phyloP scores from a whole-genome alignment of 2,888 invertebrate genomes.

The Gastracanthus pulcherrimus region DNA sequence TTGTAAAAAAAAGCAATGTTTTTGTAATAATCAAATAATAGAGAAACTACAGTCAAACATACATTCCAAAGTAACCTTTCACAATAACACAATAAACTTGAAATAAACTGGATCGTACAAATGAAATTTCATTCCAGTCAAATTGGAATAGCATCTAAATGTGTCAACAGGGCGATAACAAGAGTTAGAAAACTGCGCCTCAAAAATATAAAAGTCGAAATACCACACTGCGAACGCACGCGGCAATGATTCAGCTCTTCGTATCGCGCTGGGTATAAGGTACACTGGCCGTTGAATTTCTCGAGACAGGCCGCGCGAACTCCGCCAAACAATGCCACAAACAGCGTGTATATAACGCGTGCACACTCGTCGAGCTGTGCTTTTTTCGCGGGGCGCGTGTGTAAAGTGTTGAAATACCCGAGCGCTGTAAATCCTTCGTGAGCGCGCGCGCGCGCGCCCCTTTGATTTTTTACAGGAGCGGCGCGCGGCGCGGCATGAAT shows the following conservation, averaged over 20 bases:
- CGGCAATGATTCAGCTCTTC: slow-evolving; percentile 10
- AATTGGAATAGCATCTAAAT: neutral
- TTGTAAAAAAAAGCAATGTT: too few species aligned
- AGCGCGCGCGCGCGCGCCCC: neutral
- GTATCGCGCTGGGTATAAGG: neutral
- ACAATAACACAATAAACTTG: neutral
- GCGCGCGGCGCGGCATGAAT: slow-evolving; percentile 61
- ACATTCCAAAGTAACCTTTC: too few species aligned
- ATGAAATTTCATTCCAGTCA: neutral
- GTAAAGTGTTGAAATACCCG: slow-evolving; percentile 24
- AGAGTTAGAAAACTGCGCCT: neutral
- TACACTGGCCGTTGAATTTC: neutral
- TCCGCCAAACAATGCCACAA: slow-evolving; percentile 6
- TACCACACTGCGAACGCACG: neutral
- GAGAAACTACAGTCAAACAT: too few species aligned
- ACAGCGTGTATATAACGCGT: neutral
- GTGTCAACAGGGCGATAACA: neutral
- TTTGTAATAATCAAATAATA: too few species aligned
- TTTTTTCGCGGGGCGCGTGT: slow-evolving; percentile 12
- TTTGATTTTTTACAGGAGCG: slow-evolving; percentile 10
- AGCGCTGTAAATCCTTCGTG: slow-evolving; percentile 50
- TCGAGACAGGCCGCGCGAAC: neutral
- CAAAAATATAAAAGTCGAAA: neutral
- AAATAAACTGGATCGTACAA: neutral
- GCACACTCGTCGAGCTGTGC: neutral